A percentile compares a stretch with the other conserved stretches of the same genome.
phyloP scores from a whole-genome alignment of 2,113 vertebrate species.

The Rynchops niger region DNA sequence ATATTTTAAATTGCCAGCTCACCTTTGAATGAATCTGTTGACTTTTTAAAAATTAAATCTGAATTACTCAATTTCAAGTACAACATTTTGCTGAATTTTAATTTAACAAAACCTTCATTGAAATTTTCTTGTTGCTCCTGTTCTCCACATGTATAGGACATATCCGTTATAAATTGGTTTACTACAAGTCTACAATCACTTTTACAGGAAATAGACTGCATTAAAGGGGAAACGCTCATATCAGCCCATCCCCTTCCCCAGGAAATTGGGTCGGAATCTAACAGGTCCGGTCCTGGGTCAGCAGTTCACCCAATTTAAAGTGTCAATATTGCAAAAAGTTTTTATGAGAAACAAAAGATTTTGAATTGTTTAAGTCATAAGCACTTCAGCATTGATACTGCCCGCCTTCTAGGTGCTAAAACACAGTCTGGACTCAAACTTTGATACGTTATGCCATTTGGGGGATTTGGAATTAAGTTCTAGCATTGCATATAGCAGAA shows the following conservation, averaged over 20 bases:
- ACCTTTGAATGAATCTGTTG: background rate
- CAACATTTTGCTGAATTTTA: background rate
- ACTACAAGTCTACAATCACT: background rate
- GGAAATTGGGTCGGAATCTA: background rate
- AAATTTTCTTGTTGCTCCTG: background rate
- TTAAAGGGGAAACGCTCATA: background rate
- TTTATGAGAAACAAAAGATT: background rate
- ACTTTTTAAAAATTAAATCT: background rate
- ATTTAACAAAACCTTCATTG: background rate
- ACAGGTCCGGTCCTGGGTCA: background rate
- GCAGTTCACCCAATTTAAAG: background rate
- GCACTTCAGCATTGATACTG: background rate
- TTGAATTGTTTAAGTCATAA: background rate
- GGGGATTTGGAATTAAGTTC: conserved; percentile 45
- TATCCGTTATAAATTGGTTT: background rate
- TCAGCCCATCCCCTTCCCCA: background rate
- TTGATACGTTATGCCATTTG: background rate
- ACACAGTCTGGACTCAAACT: background rate
- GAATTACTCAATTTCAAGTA: background rate
- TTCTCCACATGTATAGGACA: background rate
- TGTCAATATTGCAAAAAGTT: background rate
- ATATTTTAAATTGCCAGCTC: background rate
- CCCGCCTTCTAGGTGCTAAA: background rate
- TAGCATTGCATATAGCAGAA: background rate
- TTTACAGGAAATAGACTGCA: background rate